Conservation (phyloP, 2,113 vertebrate genomes). For the Choloepus hoffmanni region DNA sequence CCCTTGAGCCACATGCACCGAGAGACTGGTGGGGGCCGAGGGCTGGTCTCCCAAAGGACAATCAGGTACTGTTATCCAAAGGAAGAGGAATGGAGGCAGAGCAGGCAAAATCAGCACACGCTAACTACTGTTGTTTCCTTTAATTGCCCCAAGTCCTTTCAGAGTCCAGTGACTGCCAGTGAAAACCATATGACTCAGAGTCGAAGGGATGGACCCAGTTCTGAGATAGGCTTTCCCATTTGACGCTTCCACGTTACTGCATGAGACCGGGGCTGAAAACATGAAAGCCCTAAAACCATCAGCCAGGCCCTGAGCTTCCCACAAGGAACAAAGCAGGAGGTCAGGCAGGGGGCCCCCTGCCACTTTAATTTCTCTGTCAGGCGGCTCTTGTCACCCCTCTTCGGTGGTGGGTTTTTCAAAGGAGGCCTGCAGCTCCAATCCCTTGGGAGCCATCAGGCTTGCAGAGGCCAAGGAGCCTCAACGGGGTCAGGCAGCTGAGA, state of each 20-base stretch:
- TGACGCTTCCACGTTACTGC: neutral
- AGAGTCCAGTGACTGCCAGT: neutral
- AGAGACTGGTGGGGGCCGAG: neutral
- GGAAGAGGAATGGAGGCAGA: neutral
- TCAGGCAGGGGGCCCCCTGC: neutral
- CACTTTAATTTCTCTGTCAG: neutral
- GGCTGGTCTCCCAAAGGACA: neutral
- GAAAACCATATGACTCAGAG: neutral
- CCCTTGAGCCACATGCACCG: neutral
- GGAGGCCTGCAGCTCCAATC: neutral
- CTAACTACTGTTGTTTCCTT: neutral
- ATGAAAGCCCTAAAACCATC: neutral
- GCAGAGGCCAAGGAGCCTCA: slow-evolving; percentile 26
- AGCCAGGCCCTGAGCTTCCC: neutral
- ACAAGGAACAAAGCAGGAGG: neutral
- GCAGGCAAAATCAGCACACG: neutral
- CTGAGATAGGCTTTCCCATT: neutral
- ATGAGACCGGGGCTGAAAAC: neutral
- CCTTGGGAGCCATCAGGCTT: neutral
- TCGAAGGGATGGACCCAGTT: neutral
- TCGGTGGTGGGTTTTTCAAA: neutral
- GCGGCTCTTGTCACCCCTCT: neutral
- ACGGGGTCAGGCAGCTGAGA: neutral
- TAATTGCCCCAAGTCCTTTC: neutral
- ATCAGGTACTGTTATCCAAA: neutral